These are phyloP conservation scores for Mellilla xanthometata DNA, from an alignment of 2,888 invertebrate species.

Conservation along the genomic window DNA sequence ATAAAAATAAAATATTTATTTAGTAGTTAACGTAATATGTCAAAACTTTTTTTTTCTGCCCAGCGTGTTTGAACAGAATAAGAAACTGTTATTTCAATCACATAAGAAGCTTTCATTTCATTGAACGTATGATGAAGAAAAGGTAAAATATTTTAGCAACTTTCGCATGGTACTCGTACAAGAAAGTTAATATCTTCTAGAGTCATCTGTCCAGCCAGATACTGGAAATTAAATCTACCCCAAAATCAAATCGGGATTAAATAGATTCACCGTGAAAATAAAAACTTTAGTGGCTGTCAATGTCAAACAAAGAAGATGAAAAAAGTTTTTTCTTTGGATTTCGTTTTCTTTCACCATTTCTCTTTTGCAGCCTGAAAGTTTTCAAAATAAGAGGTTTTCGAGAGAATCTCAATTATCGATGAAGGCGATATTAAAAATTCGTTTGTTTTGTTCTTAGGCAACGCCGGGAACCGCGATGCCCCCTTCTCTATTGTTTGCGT, in stretches of 20 bases:
- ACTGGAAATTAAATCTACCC: constrained; percentile 63
- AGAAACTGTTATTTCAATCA: no score
- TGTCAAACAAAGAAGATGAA: constrained; percentile 83
- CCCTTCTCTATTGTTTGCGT: constrained; percentile 77
- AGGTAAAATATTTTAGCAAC: no score
- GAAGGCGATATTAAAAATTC: constrained; percentile 82
- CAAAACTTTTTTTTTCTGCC: no score
- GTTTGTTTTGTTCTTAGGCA: constrained; percentile 81
- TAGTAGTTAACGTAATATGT: no score
- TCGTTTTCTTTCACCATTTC: constrained; percentile 78
- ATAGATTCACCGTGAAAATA: constrained; percentile 77
- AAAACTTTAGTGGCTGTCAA: constrained; percentile 79
- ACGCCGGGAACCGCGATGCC: constrained; percentile 69
- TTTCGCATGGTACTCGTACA: no score
- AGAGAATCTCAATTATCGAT: constrained; percentile 82
- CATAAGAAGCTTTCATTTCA: no score
- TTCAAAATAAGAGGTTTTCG: constrained; percentile 81
- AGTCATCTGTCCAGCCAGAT: constrained; percentile 53
- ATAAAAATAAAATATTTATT: no score
- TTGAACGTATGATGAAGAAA: no score
- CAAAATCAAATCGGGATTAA: constrained; percentile 75
- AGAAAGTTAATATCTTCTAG: not conserved
- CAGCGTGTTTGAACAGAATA: no score
- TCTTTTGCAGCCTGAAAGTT: constrained; percentile 79
- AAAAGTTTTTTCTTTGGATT: constrained; percentile 79